phyloP scores from a whole-genome alignment of 2,113 vertebrate genomes.

The Alectura lathami region DNA sequence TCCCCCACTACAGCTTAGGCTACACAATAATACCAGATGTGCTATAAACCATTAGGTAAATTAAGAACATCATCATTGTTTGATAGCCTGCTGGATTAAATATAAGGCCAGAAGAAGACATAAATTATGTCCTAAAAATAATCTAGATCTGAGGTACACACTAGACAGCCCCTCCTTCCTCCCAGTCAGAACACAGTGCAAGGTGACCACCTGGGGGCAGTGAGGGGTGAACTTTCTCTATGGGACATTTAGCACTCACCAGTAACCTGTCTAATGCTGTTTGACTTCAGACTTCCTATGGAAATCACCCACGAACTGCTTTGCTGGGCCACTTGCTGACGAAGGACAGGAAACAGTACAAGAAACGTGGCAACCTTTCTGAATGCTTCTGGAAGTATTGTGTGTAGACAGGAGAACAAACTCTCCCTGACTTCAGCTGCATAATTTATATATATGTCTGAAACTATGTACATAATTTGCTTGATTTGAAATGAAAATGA shows the following conservation, averaged over 20 bases:
- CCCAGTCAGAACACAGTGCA: neutral
- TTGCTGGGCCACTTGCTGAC: conserved; percentile 61
- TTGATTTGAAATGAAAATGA: conserved; percentile 19
- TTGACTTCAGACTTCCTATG: conserved; percentile 46
- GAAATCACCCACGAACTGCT: conserved; percentile 42
- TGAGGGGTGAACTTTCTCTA: rapidly evolving
- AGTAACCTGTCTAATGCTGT: neutral
- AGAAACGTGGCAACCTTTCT: conserved; percentile 62
- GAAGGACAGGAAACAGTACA: conserved; percentile 64
- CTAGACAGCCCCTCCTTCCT: neutral
- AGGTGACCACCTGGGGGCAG: neutral
- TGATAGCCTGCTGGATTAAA: neutral
- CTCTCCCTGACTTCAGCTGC: neutral
- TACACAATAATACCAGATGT: neutral
- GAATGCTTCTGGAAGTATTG: conserved; percentile 85
- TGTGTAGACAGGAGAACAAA: conserved; percentile 48
- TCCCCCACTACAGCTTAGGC: neutral
- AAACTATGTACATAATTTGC: neutral
- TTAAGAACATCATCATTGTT: neutral
- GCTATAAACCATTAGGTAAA: neutral
- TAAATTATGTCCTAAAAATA: neutral
- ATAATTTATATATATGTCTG: conserved; percentile 43
- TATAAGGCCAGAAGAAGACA: neutral
- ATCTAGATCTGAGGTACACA: neutral
- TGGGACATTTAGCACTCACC: neutral